phyloP scores from a whole-genome alignment of 2,888 invertebrate species.

The Loripinus fragilis region DNA sequence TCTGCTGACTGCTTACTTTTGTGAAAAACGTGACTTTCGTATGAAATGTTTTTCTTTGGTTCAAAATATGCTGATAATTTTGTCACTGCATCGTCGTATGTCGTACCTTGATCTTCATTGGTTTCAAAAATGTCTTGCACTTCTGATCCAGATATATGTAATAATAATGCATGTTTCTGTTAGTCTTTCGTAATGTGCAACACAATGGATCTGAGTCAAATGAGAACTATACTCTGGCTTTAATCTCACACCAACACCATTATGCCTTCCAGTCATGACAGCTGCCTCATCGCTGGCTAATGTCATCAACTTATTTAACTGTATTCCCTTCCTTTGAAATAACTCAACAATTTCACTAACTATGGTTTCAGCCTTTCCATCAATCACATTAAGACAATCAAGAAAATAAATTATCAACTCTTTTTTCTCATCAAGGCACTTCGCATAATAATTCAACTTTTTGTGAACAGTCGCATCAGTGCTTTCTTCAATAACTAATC shows the following conservation, averaged over 20 bases:
- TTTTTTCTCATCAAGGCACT: conserved; percentile 4
- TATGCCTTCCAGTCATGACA: conserved; percentile 39
- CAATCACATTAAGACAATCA: conserved; percentile 27
- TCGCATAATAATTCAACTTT: conserved; percentile 28
- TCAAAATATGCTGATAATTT: no score
- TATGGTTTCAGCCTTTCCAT: conserved; percentile 35
- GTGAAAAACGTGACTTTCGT: no score
- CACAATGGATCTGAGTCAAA: conserved; percentile 42
- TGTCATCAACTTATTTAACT: not conserved
- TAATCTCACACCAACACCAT: conserved; percentile 36
- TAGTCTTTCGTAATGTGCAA: no score
- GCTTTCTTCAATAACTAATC: conserved; percentile 33
- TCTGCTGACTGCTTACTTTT: no score
- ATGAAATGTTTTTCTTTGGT: no score
- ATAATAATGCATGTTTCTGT: no score
- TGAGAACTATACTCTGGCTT: conserved; percentile 4
- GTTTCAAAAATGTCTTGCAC: no score
- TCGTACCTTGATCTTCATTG: no score
- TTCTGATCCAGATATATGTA: no score
- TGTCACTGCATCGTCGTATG: no score
- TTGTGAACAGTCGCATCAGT: conserved; percentile 14
- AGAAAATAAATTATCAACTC: conserved; percentile 29
- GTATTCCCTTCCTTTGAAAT: not conserved
- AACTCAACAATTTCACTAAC: conserved; percentile 6
- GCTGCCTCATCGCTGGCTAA: conserved; percentile 44